Base-by-base conservation (phyloP, 2,113 vertebrate genomes). In the Tragelaphus imberbis region DNA sequence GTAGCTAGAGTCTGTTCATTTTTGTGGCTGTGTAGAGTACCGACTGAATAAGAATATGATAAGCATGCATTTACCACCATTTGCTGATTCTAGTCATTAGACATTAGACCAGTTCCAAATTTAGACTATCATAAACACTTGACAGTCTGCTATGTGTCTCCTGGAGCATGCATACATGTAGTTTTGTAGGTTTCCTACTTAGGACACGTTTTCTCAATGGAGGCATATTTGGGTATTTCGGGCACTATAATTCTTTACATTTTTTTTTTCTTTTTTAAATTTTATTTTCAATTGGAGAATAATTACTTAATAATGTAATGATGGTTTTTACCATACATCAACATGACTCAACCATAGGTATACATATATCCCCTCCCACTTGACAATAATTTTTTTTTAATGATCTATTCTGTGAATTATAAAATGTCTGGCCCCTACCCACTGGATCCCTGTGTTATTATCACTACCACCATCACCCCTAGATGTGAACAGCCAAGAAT, bases 151-250 rank as follows among this genome's bases (percentile, higher is more conserved):
- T 55, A 30, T 27, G 10, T 8, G 25, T 94, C 6, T 86, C 30
- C 61, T n/a, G 1, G 11, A 79, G 9, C 30, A 11, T 27, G 10
- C 8, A 6, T 9, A 17, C 1, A 4, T 47, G 2, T 7, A 55
- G 28, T 47, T 75, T 65, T 61, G 2, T 13, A 86, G 19, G 11
- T 86, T 89, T 89, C 84, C 33, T 87, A 49, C 23, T 65, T 89
- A 80, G 23, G 61, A 28, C 1, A 59, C 1, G 1, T 65, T 96
- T 94, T 91, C 47, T 61, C 44, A 79, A 80, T 1, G 19, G 7
- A 90, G 49, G 5, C 5, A 36, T 23, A 49, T 75, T 77, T 84
- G 23, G 5, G 40, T 63, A 40, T 79, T 68, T 79, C 12, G 3
- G 19, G 7, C 19, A 9, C 3, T 2, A 6, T 30, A 11, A 47